A percentile compares a stretch with the other conserved stretches of the same genome.
These are phyloP conservation scores for Platysternon megacephalum DNA, from an alignment of 2,113 vertebrate genomes.

Conservation along the genomic window DNA sequence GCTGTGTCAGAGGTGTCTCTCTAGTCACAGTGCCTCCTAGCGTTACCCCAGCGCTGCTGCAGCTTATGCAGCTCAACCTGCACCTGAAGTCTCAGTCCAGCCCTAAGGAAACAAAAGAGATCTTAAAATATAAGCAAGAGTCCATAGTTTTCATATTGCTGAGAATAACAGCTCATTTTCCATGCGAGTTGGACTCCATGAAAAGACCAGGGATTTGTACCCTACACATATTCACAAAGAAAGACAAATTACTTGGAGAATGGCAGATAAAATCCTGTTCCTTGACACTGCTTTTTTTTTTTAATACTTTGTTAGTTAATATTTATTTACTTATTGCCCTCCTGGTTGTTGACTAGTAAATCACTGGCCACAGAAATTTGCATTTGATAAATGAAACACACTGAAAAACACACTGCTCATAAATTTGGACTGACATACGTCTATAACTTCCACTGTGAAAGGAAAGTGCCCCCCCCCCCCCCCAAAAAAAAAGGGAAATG, in stretches of 20 bases:
- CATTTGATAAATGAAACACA: conserved; percentile 39
- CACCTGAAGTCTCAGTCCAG: neutral
- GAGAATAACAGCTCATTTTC: neutral
- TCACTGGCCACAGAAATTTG: conserved; percentile 34
- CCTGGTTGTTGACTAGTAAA: neutral
- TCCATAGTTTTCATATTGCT: neutral
- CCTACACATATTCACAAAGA: neutral
- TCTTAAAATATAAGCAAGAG: conserved; percentile 1
- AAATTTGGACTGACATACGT: conserved; percentile 21
- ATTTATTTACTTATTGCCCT: conserved; percentile 24
- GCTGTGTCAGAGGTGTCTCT: neutral
- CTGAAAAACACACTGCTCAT: neutral
- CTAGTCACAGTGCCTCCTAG: neutral
- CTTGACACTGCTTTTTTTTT: neutral
- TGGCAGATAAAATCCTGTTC: neutral
- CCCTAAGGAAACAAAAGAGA: neutral
- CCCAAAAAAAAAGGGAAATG: neutral
- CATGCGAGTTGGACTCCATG: neutral
- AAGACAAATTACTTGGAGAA: conserved; percentile 23
- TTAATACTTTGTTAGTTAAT: neutral
- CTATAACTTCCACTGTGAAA: conserved; percentile 1
- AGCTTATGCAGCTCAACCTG: neutral
- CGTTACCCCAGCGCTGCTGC: neutral
- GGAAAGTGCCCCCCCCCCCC: neutral
- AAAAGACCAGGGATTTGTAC: neutral